These are phyloP conservation scores for Ochropleura leucogaster DNA, from an alignment of 2,888 invertebrate species.

Conservation along the genomic window DNA sequence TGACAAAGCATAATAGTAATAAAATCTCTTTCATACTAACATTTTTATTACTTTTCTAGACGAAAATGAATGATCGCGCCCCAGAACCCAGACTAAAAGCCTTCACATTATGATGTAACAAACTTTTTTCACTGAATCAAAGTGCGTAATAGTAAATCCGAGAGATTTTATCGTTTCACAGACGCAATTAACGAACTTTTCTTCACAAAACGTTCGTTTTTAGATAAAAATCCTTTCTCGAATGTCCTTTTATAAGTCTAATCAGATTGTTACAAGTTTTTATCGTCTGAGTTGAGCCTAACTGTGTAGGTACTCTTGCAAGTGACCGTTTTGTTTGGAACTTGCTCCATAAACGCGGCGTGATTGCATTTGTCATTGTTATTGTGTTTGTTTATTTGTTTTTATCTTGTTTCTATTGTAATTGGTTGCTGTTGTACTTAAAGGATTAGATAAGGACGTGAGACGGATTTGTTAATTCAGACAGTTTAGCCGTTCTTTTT, in stretches of 20 bases:
- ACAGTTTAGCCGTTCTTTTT: not conserved
- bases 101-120: constrained; percentile 9
- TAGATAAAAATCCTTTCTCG: constrained; percentile 56
- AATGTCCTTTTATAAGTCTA: constrained; percentile 54
- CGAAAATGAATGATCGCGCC: constrained; percentile 51
- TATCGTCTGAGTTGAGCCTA: constrained; percentile 60
- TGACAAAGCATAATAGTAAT: constrained; percentile 41
- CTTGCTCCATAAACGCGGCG: constrained; percentile 50
- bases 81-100: constrained; percentile 26
- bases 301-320: constrained; percentile 50
- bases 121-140: constrained; percentile 48
- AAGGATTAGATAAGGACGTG: constrained; percentile 31
- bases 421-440: constrained; percentile 46
- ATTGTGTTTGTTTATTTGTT: constrained; percentile 59
- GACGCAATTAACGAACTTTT: constrained; percentile 59
- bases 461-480: constrained; percentile 12
- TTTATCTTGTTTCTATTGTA: constrained; percentile 59
- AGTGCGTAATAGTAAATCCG: constrained; percentile 44
- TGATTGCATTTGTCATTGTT: constrained; percentile 64
- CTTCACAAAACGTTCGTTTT: constrained; percentile 54
- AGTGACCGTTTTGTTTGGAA: constrained; percentile 63
- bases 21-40: constrained; percentile 43
- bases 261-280: constrained; percentile 65
- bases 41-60: constrained; percentile 55
- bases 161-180: constrained; percentile 48